Percentiles rank a stretch among this genome's conserved stretches.
Evolutionary conservation across 2,797 vertebrate genomes (phyloP).

Genomic region (Platalea minor): DNA sequence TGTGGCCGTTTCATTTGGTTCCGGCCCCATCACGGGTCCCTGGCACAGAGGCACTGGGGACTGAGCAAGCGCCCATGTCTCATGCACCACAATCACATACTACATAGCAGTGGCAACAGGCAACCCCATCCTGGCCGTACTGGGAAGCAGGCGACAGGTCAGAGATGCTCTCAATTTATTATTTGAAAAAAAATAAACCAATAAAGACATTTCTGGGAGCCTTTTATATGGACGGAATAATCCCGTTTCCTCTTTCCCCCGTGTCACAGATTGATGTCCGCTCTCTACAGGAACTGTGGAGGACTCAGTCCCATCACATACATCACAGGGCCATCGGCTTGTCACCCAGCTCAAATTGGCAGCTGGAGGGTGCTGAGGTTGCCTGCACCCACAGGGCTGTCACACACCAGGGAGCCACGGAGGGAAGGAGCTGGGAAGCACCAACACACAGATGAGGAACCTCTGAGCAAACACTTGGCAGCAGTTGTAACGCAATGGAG

Average conservation of each 20-base stretch:
- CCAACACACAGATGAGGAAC: background rate
- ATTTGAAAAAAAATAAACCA: no score
- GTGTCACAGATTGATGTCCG: background rate
- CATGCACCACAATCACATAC: background rate
- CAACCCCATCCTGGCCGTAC: background rate
- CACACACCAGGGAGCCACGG: background rate
- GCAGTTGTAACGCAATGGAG: background rate
- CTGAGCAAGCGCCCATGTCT: fast-evolving
- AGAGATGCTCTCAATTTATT: background rate
- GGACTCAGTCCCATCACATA: background rate
- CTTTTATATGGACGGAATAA: background rate
- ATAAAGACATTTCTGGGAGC: background rate
- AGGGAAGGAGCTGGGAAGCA: background rate
- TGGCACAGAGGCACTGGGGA: background rate
- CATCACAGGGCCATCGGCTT: background rate
- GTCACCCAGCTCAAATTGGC: background rate
- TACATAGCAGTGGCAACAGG: background rate
- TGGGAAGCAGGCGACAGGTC: background rate
- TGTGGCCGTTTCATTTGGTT: background rate
- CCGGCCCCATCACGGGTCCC: background rate
- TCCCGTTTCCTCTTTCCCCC: no score
- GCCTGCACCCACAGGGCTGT: background rate
- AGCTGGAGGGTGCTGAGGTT: background rate
- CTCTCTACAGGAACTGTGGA: background rate
- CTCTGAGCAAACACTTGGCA: background rate